Conservation (phyloP, 2,888 invertebrate genomes). For the Noctua comes region DNA sequence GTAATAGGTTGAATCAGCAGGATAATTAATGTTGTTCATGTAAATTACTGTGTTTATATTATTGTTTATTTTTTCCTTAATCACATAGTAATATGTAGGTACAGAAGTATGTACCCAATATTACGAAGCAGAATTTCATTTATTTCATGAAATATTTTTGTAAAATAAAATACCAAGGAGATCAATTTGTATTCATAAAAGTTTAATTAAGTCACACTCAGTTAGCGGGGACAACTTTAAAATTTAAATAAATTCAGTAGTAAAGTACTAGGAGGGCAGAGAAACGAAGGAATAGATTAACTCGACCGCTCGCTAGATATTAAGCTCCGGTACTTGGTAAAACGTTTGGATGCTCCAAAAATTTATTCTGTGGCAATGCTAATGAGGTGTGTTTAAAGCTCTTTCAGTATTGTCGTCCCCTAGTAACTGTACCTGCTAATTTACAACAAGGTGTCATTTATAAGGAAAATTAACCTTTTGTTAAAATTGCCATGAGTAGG, state of each 20-base stretch:
- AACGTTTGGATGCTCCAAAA: conserved; percentile 61
- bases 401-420: conserved; percentile 58
- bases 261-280: conserved; percentile 69
- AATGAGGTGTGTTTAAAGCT: conserved; percentile 73
- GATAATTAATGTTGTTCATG: not conserved
- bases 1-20: not conserved
- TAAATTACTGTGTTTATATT: not conserved
- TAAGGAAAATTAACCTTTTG: conserved; percentile 13
- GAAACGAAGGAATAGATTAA: conserved; percentile 73
- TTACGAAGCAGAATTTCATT: conserved; percentile 1
- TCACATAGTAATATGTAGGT: not conserved
- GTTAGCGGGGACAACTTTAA: conserved; percentile 56
- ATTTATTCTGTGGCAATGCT: conserved; percentile 74
- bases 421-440: conserved; percentile 66
- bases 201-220: conserved; percentile 58
- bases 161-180: conserved; percentile 44
- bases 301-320: conserved; percentile 65
- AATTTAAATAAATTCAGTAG: conserved; percentile 67
- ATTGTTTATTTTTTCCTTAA: not conserved
- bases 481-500: not conserved
- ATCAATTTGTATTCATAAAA: conserved; percentile 58
- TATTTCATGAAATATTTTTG: conserved; percentile 32
- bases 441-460: conserved; percentile 39
- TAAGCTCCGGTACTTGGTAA: conserved; percentile 60
- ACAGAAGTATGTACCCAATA: not conserved